Evolutionary conservation across 1,140 invertebrate species (phyloP).

Genomic region (Centruroides sculpturatus): DNA sequence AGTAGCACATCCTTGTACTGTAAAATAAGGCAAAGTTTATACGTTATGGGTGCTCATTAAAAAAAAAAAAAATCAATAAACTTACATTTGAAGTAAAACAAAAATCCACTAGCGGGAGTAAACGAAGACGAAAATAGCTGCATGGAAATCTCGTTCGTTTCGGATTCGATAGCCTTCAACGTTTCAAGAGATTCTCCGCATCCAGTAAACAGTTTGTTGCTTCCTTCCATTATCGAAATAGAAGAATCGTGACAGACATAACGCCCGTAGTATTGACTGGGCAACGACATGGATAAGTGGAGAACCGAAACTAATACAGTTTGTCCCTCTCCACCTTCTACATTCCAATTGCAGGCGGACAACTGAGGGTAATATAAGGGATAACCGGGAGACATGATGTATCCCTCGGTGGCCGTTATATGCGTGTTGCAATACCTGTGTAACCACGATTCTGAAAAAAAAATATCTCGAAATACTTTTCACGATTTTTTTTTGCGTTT

Average conservation of each 20-base stretch:
- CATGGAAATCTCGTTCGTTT: constrained; percentile 30
- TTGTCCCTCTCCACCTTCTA: constrained; percentile 35
- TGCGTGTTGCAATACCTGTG: constrained; percentile 10
- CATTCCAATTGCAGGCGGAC: constrained; percentile 35
- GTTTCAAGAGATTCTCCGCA: constrained; percentile 30
- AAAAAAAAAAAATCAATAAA: not conserved
- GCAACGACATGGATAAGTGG: constrained; percentile 42
- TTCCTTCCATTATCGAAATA: constrained; percentile 29
- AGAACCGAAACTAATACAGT: constrained; percentile 36
- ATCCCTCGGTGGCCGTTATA: constrained; percentile 26
- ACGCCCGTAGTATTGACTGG: constrained; percentile 28
- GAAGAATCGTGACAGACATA: constrained; percentile 33
- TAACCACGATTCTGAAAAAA: not conserved
- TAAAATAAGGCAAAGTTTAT: constrained; percentile 1
- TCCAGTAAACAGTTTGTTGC: constrained; percentile 26
- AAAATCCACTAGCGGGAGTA: constrained; percentile 37
- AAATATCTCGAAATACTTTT: no score
- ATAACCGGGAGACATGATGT: constrained; percentile 44
- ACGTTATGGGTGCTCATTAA: not conserved
- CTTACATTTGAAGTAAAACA: constrained; percentile 40
- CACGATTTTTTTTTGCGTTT: no score
- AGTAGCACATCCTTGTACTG: constrained; percentile 42
- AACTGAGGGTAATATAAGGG: constrained; percentile 40
- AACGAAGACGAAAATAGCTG: constrained; percentile 31
- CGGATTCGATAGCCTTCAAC: constrained; percentile 28